A percentile compares a stretch with the other conserved stretches of the same genome.
phyloP scores from a whole-genome alignment of 2,888 invertebrate species.

The Agriopis aurantiaria region DNA sequence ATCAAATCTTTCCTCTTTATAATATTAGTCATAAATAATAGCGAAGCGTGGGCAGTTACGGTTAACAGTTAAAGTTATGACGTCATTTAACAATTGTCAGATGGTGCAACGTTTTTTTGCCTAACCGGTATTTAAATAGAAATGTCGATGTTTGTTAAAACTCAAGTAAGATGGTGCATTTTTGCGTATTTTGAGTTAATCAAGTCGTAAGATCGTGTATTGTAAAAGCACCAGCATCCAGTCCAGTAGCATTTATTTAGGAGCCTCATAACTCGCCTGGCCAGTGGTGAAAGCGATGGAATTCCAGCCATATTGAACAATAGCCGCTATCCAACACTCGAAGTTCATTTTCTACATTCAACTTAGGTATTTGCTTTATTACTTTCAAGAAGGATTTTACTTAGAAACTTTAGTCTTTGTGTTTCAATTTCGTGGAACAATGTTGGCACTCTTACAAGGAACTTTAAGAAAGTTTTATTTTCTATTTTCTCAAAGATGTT shows the following conservation, averaged over 20 bases:
- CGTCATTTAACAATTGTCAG: too few species aligned
- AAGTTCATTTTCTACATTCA: constrained; percentile 53
- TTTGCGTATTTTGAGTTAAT: neutral
- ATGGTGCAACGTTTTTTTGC: too few species aligned
- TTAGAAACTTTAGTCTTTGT: constrained; percentile 38
- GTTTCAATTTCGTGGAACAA: constrained; percentile 36
- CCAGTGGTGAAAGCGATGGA: constrained; percentile 64
- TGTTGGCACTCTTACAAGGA: constrained; percentile 26
- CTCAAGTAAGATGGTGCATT: too few species aligned
- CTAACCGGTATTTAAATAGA: too few species aligned
- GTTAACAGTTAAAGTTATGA: too few species aligned
- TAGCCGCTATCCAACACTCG: constrained; percentile 58
- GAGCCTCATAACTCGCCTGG: constrained; percentile 61
- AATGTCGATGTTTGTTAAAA: too few species aligned
- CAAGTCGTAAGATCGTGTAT: neutral
- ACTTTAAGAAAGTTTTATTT: constrained; percentile 11
- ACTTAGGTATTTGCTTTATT: constrained; percentile 51
- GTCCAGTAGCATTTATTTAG: constrained; percentile 24
- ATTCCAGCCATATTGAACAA: constrained; percentile 66
- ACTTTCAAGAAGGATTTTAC: constrained; percentile 39
- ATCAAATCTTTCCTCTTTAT: too few species aligned
- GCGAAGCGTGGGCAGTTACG: too few species aligned
- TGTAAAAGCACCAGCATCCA: constrained; percentile 11
- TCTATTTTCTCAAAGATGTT: neutral
- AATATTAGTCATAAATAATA: too few species aligned